Evolutionary conservation across 2,113 vertebrate species (phyloP), one percentile per base, ranked within the genome.

Genomic region (Ceyx margarethae): DNA sequence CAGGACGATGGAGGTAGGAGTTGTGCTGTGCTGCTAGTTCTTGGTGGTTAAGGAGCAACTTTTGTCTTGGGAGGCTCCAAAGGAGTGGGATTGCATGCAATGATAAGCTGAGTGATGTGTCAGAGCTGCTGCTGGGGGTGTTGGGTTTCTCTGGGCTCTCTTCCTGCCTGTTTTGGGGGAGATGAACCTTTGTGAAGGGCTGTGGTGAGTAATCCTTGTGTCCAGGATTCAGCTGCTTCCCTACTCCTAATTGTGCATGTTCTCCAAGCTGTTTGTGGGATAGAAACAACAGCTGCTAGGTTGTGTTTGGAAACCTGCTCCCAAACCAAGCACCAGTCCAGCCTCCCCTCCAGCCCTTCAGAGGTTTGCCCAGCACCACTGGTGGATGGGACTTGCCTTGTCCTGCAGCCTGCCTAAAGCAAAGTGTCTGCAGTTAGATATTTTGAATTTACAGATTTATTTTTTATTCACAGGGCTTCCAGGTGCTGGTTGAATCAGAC

Each of bases 401-500:
- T 91, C 65, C 66, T 66, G 43, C 60, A 53, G 0, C 0, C 0
- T 50, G 60, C 62, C 73, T 33, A 10, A 43, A 50, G 37, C 51
- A 25, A 46, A 60, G 25, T 13, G 7, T 43, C 80, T 89, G 45
- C 67, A 89, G 17, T 19, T 61, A 6, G 2, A 9, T 43, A 45
- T 56, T 20, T 33, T 11, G 46, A 12, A 13, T 50, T 50, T 22
- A 37, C 37, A 37, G 37, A 37, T 48, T 50, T 50, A 19, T 46
- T 78, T 78, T 87, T 12, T 84, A 22, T 81, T 69, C 50, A 26
- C 95, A 99, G 99, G 99, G 99, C 57, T 99, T 99, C 91, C 99
- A 99, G 97, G 98, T 99, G 82, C 98, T 99, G 7, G 98, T 99
- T 33, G 99, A 99, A 96, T 99, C 98, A 0, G 99, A 99, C 57